Evolutionary conservation across 2,797 vertebrate genomes (phyloP).

Genomic region (Silurus aristotelis): DNA sequence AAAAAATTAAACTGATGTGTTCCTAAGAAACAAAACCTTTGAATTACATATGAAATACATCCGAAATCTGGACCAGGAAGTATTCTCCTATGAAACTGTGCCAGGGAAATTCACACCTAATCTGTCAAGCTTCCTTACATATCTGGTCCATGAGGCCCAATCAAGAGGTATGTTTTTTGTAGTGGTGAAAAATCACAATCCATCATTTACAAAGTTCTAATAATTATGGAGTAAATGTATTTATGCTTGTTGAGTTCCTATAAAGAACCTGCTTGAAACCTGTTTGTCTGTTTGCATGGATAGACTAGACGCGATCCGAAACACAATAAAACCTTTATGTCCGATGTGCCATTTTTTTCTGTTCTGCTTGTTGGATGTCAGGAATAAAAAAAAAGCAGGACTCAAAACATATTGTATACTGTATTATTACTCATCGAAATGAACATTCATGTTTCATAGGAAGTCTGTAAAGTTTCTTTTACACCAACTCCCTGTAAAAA

Average conservation of each 20-base stretch:
- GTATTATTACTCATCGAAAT: too few species aligned
- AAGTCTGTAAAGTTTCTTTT: too few species aligned
- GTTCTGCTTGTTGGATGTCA: background rate
- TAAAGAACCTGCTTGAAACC: background rate
- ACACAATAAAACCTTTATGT: background rate
- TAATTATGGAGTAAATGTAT: background rate
- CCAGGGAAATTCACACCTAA: constrained; percentile 1
- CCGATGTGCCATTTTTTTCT: background rate
- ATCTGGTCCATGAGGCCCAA: background rate
- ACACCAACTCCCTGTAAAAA: too few species aligned
- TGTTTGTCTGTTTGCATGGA: background rate
- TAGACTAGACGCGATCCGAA: background rate
- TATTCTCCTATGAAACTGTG: background rate
- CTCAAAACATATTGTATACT: too few species aligned
- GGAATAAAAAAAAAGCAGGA: background rate
- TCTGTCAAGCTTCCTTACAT: background rate
- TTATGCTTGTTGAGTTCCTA: background rate
- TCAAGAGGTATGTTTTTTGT: background rate
- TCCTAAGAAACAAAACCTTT: background rate
- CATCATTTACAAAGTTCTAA: background rate
- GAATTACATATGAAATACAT: constrained; percentile 4
- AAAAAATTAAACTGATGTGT: background rate
- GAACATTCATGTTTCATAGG: too few species aligned
- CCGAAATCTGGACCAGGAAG: background rate
- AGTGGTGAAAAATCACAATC: background rate